Conservation (phyloP, 2,888 invertebrate species). For the Tribolium freemani region DNA sequence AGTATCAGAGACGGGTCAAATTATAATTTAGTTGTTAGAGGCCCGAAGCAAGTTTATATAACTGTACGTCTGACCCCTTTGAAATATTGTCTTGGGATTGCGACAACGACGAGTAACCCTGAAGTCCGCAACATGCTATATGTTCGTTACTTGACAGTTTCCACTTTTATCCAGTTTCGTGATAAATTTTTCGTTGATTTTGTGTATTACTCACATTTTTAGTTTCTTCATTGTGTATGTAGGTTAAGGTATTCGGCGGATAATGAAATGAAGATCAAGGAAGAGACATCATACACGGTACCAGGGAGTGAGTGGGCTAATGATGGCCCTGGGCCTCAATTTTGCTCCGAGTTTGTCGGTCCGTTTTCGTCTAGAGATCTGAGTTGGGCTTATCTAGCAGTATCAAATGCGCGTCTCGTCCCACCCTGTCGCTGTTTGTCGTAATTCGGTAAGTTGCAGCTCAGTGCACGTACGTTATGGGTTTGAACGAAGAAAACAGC, state of each 20-base stretch:
- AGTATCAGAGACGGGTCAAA: neutral
- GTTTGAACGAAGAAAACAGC: slow-evolving; percentile 35
- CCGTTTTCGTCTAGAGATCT: slow-evolving; percentile 48
- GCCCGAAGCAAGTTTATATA: slow-evolving; percentile 34
- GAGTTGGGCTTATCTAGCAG: slow-evolving; percentile 49
- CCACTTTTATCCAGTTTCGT: slow-evolving; percentile 19
- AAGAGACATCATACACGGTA: slow-evolving; percentile 39
- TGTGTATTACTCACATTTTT: neutral
- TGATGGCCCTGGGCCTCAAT: slow-evolving; percentile 46
- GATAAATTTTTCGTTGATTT: slow-evolving; percentile 21
- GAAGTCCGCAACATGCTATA: slow-evolving; percentile 35
- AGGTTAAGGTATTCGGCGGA: slow-evolving; percentile 49
- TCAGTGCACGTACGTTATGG: slow-evolving; percentile 38
- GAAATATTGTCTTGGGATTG: slow-evolving; percentile 45
- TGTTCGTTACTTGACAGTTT: slow-evolving; percentile 26
- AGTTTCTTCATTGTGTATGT: slow-evolving; percentile 10
- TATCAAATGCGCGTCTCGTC: slow-evolving; percentile 45
- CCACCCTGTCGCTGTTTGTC: slow-evolving; percentile 35
- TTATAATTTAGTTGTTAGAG: slow-evolving; percentile 24
- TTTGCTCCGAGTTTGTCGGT: slow-evolving; percentile 36
- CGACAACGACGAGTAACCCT: slow-evolving; percentile 39
- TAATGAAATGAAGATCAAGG: slow-evolving; percentile 48
- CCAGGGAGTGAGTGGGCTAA: slow-evolving; percentile 47
- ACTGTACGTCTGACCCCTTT: slow-evolving; percentile 39
- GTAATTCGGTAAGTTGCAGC: slow-evolving; percentile 40